A percentile compares a stretch with the other conserved stretches of the same genome.
Evolutionary conservation across 2,797 vertebrate species (phyloP).

Genomic region (Hippoglossus hippoglossus): DNA sequence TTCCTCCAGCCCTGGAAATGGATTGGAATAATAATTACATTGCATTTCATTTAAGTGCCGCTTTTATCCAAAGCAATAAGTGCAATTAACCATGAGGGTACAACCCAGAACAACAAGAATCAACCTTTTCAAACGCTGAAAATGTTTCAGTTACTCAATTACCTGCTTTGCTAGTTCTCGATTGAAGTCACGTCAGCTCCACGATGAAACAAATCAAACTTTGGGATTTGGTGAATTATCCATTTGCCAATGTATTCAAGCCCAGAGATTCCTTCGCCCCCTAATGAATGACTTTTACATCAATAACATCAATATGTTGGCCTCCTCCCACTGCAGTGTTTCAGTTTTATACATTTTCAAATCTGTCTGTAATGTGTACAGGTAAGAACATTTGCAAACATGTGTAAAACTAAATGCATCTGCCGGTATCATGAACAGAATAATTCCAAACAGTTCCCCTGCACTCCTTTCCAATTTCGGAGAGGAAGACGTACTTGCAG

Average conservation of each 20-base stretch:
- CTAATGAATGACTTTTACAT: not conserved
- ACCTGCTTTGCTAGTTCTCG: constrained; percentile 5
- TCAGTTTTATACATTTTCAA: not conserved
- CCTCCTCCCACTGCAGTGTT: not conserved
- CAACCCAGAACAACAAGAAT: too few species aligned
- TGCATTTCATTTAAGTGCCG: too few species aligned
- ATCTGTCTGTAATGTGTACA: too few species aligned
- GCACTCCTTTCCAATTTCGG: constrained; percentile 43
- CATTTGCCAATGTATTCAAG: constrained; percentile 3
- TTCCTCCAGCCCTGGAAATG: constrained; percentile 19
- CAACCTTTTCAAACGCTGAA: constrained; percentile 26
- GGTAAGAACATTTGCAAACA: too few species aligned
- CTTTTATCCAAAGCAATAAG: too few species aligned
- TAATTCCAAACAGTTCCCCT: constrained; percentile 27
- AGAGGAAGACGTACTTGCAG: constrained; percentile 35
- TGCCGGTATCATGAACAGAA: constrained; percentile 16
- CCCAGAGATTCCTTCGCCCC: not conserved
- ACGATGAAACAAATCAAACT: not conserved
- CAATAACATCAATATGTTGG: not conserved
- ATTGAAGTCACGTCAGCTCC: constrained; percentile 6
- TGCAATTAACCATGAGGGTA: too few species aligned
- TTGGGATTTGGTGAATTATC: constrained; percentile 11
- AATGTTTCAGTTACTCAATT: not conserved
- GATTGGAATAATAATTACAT: constrained; percentile 13
- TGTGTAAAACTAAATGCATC: not conserved